Conservation (phyloP, 2,113 vertebrate genomes). For the Sarotherodon lohbergeri region DNA sequence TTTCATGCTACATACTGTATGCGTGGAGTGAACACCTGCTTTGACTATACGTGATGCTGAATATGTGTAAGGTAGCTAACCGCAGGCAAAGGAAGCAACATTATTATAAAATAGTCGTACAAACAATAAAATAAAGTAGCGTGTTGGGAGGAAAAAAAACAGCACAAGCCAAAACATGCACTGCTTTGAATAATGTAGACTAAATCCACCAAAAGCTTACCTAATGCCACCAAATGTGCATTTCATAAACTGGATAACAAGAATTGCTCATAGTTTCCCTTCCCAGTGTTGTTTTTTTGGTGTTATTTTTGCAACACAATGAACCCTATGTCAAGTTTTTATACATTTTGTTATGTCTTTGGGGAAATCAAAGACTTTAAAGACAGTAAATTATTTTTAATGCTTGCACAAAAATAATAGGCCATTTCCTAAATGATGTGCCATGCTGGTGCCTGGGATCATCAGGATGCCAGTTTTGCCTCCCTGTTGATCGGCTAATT, state of each 20-base stretch:
- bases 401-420: slow-evolving; percentile 76
- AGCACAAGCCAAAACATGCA: background rate
- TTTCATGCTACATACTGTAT: background rate
- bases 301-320: background rate
- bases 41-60: background rate
- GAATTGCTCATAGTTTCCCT: background rate
- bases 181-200: background rate
- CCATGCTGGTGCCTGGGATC: slow-evolving; percentile 68
- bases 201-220: background rate
- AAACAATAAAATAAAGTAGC: background rate
- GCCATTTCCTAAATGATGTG: slow-evolving; percentile 77
- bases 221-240: background rate
- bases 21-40: background rate
- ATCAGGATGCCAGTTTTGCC: slow-evolving; percentile 69
- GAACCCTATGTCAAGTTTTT: slow-evolving; percentile 35
- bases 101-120: background rate
- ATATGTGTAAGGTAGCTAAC: background rate
- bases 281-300: background rate
- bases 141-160: background rate
- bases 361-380: slow-evolving; percentile 68
- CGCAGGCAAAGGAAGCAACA: background rate
- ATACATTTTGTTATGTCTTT: slow-evolving; percentile 54
- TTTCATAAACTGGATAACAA: background rate
- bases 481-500: slow-evolving; percentile 80
- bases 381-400: slow-evolving; percentile 78